These are phyloP conservation scores for Athene cunicularia DNA, from an alignment of 2,113 vertebrate genomes.

Conservation along the genomic window DNA sequence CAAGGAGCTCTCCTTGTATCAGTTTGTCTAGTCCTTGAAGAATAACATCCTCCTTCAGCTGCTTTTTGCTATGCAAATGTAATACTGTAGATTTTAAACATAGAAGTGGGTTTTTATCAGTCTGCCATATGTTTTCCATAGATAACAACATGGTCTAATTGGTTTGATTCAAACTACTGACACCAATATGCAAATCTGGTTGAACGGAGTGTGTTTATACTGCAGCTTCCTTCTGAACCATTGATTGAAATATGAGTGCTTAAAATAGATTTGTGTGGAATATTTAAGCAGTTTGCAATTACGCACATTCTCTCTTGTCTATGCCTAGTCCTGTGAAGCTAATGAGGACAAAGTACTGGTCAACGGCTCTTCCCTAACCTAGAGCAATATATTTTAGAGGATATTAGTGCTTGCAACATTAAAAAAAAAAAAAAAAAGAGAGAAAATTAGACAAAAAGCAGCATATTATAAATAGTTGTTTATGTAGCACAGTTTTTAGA, in stretches of 20 bases:
- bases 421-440: not conserved
- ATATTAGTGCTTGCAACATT: not conserved
- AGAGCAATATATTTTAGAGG: not conserved
- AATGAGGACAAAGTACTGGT: conserved; percentile 32
- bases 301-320: conserved; percentile 24
- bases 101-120: conserved; percentile 45
- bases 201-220: conserved; percentile 60
- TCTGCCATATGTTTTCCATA: conserved; percentile 70
- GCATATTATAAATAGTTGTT: conserved; percentile 18
- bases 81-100: conserved; percentile 67
- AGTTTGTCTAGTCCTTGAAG: conserved; percentile 41
- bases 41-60: conserved; percentile 30
- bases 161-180: conserved; percentile 70
- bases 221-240: conserved; percentile 57
- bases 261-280: conserved; percentile 63
- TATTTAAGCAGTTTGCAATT: conserved; percentile 51
- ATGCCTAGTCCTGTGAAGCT: not conserved
- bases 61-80: conserved; percentile 59
- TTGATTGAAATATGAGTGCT: conserved; percentile 63
- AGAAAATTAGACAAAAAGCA: not conserved
- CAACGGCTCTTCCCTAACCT: not conserved
- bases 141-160: conserved; percentile 72
- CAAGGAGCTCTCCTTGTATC: conserved; percentile 23
- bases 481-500: not conserved
- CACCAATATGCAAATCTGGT: conserved; percentile 71